Percentiles rank a stretch among this genome's conserved stretches.
These are phyloP conservation scores for Macrophya alboannulata DNA, from an alignment of 2,888 invertebrate species.

Conservation along the genomic window DNA sequence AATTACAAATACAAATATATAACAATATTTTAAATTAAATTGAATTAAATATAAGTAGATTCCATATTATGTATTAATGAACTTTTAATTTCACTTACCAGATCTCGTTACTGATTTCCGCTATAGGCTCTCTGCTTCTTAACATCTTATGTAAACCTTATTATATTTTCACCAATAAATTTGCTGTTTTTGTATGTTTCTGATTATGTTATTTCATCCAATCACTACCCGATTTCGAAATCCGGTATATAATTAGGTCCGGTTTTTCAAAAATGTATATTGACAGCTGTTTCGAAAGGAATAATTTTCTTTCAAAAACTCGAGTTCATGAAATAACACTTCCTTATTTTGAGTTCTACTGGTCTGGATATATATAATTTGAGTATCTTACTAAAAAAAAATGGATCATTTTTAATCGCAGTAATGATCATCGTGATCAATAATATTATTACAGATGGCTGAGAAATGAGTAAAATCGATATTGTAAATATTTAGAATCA, in stretches of 20 bases:
- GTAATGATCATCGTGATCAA: too few species aligned
- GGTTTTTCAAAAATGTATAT: not conserved
- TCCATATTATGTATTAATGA: not conserved
- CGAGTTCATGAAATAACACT: not conserved
- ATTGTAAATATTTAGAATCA: not conserved
- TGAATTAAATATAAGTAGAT: not conserved
- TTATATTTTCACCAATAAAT: not conserved
- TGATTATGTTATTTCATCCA: not conserved
- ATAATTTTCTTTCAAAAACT: not conserved
- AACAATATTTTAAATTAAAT: not conserved
- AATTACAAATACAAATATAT: not conserved
- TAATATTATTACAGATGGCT: not conserved
- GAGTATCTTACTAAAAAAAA: too few species aligned
- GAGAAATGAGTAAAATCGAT: not conserved
- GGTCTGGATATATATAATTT: not conserved
- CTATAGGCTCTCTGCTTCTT: not conserved
- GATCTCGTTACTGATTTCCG: not conserved
- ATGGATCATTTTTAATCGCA: too few species aligned
- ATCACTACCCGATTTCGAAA: not conserved
- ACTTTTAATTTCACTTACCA: not conserved
- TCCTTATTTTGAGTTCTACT: conserved; percentile 1
- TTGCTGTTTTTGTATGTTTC: not conserved
- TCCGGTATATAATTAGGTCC: not conserved
- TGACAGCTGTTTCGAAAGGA: not conserved
- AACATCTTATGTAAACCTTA: not conserved